Evolutionary conservation across 2,113 vertebrate genomes (phyloP), one percentile per base, ranked within the genome.

Genomic region (Poecile atricapillus): DNA sequence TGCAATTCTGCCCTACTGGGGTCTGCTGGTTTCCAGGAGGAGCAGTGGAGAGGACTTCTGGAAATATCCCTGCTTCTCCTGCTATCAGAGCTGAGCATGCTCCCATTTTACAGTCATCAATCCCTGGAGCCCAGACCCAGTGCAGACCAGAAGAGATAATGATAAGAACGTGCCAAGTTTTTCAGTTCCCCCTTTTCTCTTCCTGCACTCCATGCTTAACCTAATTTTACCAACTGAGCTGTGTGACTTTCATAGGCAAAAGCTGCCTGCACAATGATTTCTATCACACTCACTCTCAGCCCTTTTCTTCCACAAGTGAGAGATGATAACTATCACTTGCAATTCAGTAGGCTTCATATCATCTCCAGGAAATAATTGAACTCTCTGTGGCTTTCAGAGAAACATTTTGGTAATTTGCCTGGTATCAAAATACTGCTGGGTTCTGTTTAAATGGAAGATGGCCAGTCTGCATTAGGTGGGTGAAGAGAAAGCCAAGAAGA

Each of bases 281-380:
- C 82, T 73, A 78, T 94, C 95, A 86, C 92, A 25, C 88, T 92
- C 88, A 37, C 56, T 95, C 83, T 28, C 65, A n/a, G 73, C 30
- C 80, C 47, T 92, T 93, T 92, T 95, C 53, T 73, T 87, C 73
- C 56, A 60, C 88, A 58, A 90, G 86, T 75, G 82, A 89, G 85
- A 90, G 88, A 47, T 0, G 88, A 96, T 96, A 96, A 92, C 90
- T 46, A 97, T 96, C 94, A 92, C 93, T 53, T 94, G 94, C 90
- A 97, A 96, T 87, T 97, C 94, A 94, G 96, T 95, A 96, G 90
- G 88, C 69, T 96, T 94, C 68, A 81, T 95, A 95, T 94, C 80
- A 1, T 94, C 90, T 78, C 87, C 88, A 90, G 92, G 88, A 97
- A 96, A 95, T 90, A 96, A 95, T 21, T 96, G 93, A 88, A 92